Conservation (phyloP, 2,113 vertebrate species). For the Varanus komodoensis region DNA sequence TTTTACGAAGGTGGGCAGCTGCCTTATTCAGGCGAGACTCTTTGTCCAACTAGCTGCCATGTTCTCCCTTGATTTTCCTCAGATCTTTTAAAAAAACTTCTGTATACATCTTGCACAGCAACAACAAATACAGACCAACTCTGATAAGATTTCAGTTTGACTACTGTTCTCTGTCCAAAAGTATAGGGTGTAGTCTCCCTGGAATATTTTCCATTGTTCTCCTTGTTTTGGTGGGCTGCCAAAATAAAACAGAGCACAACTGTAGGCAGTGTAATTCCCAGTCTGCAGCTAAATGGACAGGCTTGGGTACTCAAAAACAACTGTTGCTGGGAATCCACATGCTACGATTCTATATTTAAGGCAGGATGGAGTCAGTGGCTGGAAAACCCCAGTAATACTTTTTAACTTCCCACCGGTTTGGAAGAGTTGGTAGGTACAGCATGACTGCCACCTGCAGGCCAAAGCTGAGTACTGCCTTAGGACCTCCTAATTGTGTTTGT, state of each 20-base stretch:
- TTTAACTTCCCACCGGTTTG: background rate
- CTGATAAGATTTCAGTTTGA: background rate
- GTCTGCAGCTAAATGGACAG: no score
- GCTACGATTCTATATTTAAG: background rate
- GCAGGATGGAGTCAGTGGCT: no score
- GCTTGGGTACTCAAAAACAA: background rate
- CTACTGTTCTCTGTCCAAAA: background rate
- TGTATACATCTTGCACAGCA: background rate
- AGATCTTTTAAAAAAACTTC: no score
- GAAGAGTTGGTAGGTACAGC: background rate
- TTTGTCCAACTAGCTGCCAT: background rate
- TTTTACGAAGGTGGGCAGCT: background rate
- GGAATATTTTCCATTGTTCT: background rate
- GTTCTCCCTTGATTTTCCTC: background rate
- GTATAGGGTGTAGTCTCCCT: background rate
- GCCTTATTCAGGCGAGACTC: background rate
- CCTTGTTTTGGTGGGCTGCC: background rate
- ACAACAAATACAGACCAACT: background rate
- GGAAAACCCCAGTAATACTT: background rate
- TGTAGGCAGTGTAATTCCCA: background rate
- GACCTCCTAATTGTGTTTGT: accelerated
- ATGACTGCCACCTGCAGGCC: constrained; percentile 34
- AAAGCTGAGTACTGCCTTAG: background rate
- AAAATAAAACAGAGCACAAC: background rate
- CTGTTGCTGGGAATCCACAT: background rate